Evolutionary conservation across 1,140 invertebrate species (phyloP), one percentile per base, ranked within the genome.

Genomic region (Ectropis grisescens): DNA sequence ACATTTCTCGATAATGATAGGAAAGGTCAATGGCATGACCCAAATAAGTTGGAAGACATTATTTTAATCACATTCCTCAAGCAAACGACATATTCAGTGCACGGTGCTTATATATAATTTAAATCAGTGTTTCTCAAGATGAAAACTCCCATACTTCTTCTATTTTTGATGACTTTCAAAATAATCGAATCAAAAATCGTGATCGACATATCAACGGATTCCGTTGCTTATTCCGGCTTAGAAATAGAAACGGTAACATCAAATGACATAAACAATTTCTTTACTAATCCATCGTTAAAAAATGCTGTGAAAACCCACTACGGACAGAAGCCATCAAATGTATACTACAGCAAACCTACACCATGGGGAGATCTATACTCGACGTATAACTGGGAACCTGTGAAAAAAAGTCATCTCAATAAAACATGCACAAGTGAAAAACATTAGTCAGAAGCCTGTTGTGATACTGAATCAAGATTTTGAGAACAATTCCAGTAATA

Each of bases 321-420:
- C 11, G 42, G 49, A 1, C 30, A 22, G 4, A 25, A 33, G 24
- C 65, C 65, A 0, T 48, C 35, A 0, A 44, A 52, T 3, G 42
- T 56, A 1, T 69, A 49, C 28, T 10, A 66, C n/a, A 58, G 51
- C 43, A 60, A 59, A 34, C 68, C 68, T 2, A 69, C 68, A 13
- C 62, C 65, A 2, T 72, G 68, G 65, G 57, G 53, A 2, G 68
- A 72, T 36, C 32, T 72, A 24, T 72, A 65, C 24, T 57, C 61
- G 34, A 59, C 13, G 10, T 60, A 72, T n/a, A 41, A 58, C 12
- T 76, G 64, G 61, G 59, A 72, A 33, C 42, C 59, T 44, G 55
- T 72, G 0, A 41, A 4, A 41, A 1, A 58, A 47, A 36, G 35
- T 65, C 0, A n/a, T 71, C 13, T 40, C 42, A 3, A 49, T 72